Evolutionary conservation across 2,888 invertebrate genomes (phyloP).

Genomic region (Oligia fasciuncula): DNA sequence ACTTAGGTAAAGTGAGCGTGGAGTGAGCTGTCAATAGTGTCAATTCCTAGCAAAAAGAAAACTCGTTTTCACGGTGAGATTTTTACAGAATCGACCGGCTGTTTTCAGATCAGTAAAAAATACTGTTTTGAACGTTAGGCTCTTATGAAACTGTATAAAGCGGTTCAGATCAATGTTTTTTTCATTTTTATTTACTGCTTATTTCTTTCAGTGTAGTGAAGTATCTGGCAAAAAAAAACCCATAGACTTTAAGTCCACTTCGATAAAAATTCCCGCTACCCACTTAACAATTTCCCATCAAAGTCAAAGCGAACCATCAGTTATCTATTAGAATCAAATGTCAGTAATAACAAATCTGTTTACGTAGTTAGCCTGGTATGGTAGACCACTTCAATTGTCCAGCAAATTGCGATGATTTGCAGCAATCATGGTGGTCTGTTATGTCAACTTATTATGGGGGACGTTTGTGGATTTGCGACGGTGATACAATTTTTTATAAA

Average conservation of each 20-base stretch:
- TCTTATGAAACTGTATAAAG: no score
- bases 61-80: no score
- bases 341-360: constrained; percentile 61
- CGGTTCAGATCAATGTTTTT: no score
- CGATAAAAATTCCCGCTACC: constrained; percentile 6
- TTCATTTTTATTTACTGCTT: no score
- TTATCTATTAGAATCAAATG: constrained; percentile 45
- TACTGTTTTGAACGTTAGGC: no score
- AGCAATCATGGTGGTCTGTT: constrained; percentile 35
- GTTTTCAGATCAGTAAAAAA: no score
- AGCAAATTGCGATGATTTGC: constrained; percentile 68
- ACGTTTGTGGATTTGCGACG: constrained; percentile 1
- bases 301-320: constrained; percentile 5
- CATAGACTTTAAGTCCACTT: background rate
- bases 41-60: no score
- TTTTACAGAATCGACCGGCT: no score
- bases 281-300: constrained; percentile 23
- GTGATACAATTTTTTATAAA: constrained; percentile 1
- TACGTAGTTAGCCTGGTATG: constrained; percentile 64
- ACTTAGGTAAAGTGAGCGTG: no score
- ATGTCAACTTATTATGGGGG: constrained; percentile 34
- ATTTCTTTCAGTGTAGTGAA: no score
- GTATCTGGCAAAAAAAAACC: no score
- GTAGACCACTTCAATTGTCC: constrained; percentile 73
- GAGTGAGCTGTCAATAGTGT: no score